A percentile compares a stretch with the other conserved stretches of the same genome.
These are phyloP conservation scores for Mormoops blainvillei DNA, from an alignment of 2,113 vertebrate genomes.

Conservation along the genomic window DNA sequence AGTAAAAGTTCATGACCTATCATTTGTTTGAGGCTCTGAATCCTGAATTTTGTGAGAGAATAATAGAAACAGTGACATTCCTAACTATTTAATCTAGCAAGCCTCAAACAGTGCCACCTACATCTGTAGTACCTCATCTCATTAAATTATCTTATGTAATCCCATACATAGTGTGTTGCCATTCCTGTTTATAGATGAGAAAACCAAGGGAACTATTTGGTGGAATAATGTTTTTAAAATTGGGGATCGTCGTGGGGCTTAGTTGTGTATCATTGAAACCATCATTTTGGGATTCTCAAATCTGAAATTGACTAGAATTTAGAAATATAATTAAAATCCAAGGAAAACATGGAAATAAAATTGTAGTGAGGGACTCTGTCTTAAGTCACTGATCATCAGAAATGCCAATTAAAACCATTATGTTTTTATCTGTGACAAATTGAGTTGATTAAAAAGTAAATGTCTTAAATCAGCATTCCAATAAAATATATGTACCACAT, in stretches of 20 bases:
- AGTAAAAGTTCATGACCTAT: neutral
- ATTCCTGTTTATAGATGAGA: neutral
- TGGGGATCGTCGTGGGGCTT: neutral
- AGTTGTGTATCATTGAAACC: neutral
- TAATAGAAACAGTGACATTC: neutral
- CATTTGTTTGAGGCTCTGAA: neutral
- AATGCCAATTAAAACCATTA: neutral
- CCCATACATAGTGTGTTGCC: neutral
- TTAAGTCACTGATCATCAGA: neutral
- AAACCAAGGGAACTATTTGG: neutral
- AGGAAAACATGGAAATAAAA: neutral
- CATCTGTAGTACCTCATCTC: neutral
- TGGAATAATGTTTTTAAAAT: slow-evolving; percentile 13
- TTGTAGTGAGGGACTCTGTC: neutral
- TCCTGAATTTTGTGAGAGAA: slow-evolving; percentile 5
- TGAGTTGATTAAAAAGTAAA: neutral
- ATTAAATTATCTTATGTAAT: neutral
- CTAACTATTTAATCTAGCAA: neutral
- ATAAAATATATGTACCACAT: neutral
- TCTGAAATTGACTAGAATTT: slow-evolving; percentile 3
- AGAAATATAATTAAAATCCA: slow-evolving; percentile 14
- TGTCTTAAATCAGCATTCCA: neutral
- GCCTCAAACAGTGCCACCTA: neutral
- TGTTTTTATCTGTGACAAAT: neutral
- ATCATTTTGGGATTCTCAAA: neutral